phyloP scores from a whole-genome alignment of 2,888 invertebrate genomes.

The Tiliacea aurago region DNA sequence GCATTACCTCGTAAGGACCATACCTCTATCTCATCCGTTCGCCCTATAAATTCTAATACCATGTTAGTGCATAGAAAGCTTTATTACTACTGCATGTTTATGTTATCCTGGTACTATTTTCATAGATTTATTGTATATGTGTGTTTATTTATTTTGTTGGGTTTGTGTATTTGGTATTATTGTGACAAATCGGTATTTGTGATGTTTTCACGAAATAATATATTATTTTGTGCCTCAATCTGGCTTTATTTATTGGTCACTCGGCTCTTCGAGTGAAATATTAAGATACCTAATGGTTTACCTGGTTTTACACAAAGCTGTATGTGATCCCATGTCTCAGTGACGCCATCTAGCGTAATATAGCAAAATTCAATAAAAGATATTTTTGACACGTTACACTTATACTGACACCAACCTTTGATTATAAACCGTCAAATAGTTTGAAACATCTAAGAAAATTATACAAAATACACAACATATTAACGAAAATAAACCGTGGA shows the following conservation, averaged over 20 bases:
- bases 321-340: no score
- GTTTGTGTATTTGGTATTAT: constrained; percentile 16
- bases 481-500: no score
- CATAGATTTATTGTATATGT: constrained; percentile 55
- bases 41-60: constrained; percentile 80
- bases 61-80: constrained; percentile 76
- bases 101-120: constrained; percentile 63
- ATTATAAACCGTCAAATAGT: no score
- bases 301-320: neutral
- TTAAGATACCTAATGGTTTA: neutral
- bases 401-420: no score
- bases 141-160: constrained; percentile 28
- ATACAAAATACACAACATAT: no score
- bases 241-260: neutral
- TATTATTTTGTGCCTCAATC: neutral
- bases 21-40: constrained; percentile 76
- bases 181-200: constrained; percentile 31
- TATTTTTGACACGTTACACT: no score
- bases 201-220: constrained; percentile 1
- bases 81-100: constrained; percentile 78
- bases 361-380: no score
- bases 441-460: no score
- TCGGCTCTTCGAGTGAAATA: neutral
- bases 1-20: constrained; percentile 77
- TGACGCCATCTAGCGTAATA: no score